Percentiles rank a stretch among this genome's conserved stretches.
Conservation (phyloP, 2,113 vertebrate species). For the Aramus guarauna region DNA sequence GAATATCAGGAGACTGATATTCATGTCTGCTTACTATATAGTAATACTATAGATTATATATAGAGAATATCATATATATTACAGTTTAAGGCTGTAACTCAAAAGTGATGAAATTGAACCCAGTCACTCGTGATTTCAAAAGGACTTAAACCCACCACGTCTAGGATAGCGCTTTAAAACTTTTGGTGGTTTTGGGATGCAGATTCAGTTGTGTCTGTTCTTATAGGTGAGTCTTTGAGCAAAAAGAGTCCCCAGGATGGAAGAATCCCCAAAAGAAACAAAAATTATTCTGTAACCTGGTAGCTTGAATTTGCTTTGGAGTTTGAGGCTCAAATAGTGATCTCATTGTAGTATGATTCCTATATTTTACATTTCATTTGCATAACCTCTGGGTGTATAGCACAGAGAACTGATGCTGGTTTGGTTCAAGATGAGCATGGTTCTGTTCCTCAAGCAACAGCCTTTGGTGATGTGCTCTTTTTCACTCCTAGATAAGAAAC, state of each 20-base stretch:
- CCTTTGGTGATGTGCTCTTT: background rate
- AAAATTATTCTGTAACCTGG: background rate
- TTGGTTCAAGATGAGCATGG: background rate
- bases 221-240: background rate
- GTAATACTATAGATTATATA: background rate
- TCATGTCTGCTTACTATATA: background rate
- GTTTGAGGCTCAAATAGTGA: background rate
- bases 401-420: background rate
- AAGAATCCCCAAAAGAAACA: background rate
- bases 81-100: background rate
- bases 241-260: background rate
- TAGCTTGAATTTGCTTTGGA: background rate
- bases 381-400: background rate
- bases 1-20: background rate
- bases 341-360: background rate
- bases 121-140: background rate
- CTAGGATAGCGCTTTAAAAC: background rate
- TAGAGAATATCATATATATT: too few species aligned
- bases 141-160: background rate
- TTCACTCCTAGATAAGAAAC: slow-evolving; percentile 87
- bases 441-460: background rate
- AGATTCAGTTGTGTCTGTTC: background rate
- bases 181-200: background rate
- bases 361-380: background rate
- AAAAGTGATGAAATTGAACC: background rate